Evolutionary conservation across 1,140 invertebrate species (phyloP).

Genomic region (Vanessa tameamea): DNA sequence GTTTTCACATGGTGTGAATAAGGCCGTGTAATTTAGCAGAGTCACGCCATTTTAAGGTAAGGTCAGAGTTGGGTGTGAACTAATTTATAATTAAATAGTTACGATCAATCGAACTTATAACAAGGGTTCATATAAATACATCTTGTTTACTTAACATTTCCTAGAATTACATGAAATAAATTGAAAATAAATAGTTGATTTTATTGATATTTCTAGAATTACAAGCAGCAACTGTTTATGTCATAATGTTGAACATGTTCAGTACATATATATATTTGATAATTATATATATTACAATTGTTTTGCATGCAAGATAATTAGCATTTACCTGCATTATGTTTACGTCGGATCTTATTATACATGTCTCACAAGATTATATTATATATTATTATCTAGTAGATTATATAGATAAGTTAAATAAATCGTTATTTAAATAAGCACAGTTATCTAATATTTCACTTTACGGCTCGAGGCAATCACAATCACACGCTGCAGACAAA

Average conservation of each 20-base stretch:
- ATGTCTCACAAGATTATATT: not conserved
- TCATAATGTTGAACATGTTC: no score
- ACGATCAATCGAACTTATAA: not conserved
- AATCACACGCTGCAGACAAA: conserved; percentile 31
- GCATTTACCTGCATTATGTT: not conserved
- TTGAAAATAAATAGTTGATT: no score
- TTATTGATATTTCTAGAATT: no score
- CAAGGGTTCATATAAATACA: not conserved
- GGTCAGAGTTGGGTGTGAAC: conserved; percentile 22
- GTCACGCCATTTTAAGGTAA: conserved; percentile 31
- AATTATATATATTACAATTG: not conserved
- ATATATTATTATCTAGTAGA: not conserved
- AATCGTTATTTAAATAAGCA: not conserved
- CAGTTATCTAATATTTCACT: conserved; percentile 32
- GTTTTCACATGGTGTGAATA: conserved; percentile 20
- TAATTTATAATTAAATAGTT: conserved; percentile 20
- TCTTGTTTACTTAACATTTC: no score
- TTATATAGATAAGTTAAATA: not conserved
- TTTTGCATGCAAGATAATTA: not conserved
- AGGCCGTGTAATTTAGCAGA: conserved; percentile 27
- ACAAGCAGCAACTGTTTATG: no score
- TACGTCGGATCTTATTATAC: not conserved
- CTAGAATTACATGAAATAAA: no score
- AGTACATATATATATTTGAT: no score
- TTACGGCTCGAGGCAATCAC: conserved; percentile 34